These are phyloP conservation scores for Rhinolophus sinicus DNA, from an alignment of 2,113 vertebrate genomes.

Conservation along the genomic window DNA sequence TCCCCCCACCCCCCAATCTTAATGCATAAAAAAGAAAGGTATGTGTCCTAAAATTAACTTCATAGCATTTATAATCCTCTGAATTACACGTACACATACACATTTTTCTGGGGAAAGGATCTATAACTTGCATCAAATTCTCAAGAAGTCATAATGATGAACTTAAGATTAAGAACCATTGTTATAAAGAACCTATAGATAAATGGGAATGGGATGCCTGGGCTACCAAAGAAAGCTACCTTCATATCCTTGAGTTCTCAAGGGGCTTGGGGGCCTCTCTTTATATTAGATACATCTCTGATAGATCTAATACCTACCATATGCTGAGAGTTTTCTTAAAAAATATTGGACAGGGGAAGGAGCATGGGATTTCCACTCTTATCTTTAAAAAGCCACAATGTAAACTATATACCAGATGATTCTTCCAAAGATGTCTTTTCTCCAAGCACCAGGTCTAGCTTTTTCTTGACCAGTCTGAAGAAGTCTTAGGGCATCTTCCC, in stretches of 20 bases:
- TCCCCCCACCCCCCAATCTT: neutral
- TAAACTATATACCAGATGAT: constrained; percentile 88
- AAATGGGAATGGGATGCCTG: neutral
- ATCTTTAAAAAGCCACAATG: constrained; percentile 23
- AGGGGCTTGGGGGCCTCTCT: neutral
- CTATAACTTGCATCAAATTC: neutral
- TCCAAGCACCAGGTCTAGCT: constrained; percentile 93
- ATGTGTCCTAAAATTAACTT: neutral
- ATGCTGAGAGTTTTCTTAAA: neutral
- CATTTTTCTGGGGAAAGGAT: neutral
- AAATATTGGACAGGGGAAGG: neutral
- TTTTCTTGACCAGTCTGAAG: constrained; percentile 96
- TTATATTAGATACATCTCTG: neutral
- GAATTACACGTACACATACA: neutral
- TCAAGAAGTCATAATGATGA: neutral
- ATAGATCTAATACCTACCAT: neutral
- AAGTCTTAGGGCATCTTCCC: constrained; percentile 92
- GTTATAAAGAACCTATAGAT: neutral
- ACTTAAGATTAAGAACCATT: neutral
- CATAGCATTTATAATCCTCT: neutral
- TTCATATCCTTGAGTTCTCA: neutral
- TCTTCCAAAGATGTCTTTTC: constrained; percentile 91
- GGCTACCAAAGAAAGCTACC: neutral
- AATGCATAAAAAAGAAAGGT: neutral
- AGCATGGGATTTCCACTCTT: neutral